Base-by-base conservation (phyloP, 2,113 vertebrate genomes). In the Garra rufa region DNA sequence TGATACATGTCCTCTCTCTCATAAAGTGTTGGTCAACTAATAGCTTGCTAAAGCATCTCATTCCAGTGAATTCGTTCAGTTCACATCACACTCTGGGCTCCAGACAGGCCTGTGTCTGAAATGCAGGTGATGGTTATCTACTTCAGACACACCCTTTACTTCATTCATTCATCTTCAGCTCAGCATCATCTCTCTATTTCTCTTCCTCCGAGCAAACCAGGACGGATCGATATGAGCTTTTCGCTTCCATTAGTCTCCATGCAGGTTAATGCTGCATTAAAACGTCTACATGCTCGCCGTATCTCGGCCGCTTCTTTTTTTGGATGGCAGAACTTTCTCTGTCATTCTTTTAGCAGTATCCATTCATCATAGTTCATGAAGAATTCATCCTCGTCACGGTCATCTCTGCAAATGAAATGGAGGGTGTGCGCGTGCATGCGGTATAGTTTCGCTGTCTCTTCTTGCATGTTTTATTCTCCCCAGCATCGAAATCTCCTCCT, bases 351-450 rank as follows among this genome's bases (percentile, higher is more conserved):
- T 43, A 71, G 71, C 75, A 80, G 67, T 55, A 70, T 38, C 83
- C 76, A 88, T 80, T 85, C 84, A 85, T 85, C 80, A 83, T 48
- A 41, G 28, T 83, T 82, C 83, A 79, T 83, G 69, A 85, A 83
- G 83, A 85, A 69, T 77, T 87, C 79, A 85, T 81, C 57, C 76
- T 28, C 82, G 76, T 61, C 61, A 38, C 44, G 71, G 85, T 57
- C 57, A 55, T 44, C 69, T 79, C 59, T 78, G 74, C 26, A 67
- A 55, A 83, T 50, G 46, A 61, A 84, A 38, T 41, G 52, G 38
- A 77, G 43, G 14, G 26, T 17, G 24, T 19, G 46, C 5, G 15
- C 21, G n/a, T 13, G n/a, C 48, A 2, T 55, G 41, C 50, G 9
- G 26, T 48, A 11, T 43, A 5, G 34, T 34, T 43, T 30, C 76